Base-by-base conservation (phyloP, 2,888 invertebrate species). In the Yponomeuta cagnagella region DNA sequence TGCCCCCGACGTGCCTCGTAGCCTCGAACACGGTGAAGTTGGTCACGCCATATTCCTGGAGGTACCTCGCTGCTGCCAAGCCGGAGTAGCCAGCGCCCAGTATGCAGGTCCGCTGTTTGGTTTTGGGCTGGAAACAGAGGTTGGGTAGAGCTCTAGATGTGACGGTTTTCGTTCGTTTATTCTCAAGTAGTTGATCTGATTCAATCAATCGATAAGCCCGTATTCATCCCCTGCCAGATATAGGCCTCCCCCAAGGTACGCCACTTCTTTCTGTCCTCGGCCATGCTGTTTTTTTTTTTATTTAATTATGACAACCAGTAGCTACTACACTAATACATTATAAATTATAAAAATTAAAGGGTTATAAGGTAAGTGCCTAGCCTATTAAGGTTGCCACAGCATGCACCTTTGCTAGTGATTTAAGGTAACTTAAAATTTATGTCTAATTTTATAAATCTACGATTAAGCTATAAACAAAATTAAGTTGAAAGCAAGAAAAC, bases 1-100 rank as follows among this genome's bases (percentile, higher is more conserved):
- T 96, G 1, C 97, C 97, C 8, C 97, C 97, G 23, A 96, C 82
- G 70, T 90, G 79, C 15, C 88, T 88, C 0, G 94, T 93, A 75
- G 95, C 95, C 79, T 97, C 97, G 78, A 94, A 97, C 10, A 95
- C 94, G 0, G 90, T 91, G 78, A 93, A 93, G 74, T 93, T 90
- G 72, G 90, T 86, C 65, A 85, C 84, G 0, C 84, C 84, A 77
- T 93, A 87, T 74, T 92, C 87, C 74, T 93, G 86, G 72, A 95
- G 86, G 78, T 95, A 94, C 37, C 94, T 90, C 1, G 94, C 91
- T 0, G 95, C 93, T 68, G 93, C 94, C 15, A 96, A 84, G 0
- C 97, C 97, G 0, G 95, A 94, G 43, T 95, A 95, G 0, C 97
- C 97, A 0, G 95, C 95, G 0, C 97, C 97, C 68, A 97, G 93